These are phyloP conservation scores for Castor canadensis DNA, from an alignment of 2,113 vertebrate genomes.

Conservation along the genomic window DNA sequence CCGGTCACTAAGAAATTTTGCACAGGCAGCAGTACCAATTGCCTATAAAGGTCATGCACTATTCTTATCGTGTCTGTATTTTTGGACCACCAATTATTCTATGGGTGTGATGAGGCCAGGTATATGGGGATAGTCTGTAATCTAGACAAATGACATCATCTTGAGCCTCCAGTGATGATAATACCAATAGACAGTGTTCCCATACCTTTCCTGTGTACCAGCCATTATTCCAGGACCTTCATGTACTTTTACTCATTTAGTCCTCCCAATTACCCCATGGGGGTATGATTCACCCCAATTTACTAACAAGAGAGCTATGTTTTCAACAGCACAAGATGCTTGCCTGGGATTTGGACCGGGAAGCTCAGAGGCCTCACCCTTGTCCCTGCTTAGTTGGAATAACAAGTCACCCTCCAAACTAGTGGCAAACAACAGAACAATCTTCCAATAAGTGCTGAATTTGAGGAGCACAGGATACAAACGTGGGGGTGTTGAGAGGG, in stretches of 20 bases:
- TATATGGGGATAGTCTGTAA: neutral
- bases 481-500: neutral
- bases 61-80: neutral
- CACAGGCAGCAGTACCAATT: accelerated
- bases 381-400: neutral
- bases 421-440: neutral
- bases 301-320: neutral
- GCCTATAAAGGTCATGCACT: accelerated
- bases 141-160: neutral
- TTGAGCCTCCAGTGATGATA: neutral
- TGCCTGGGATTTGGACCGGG: neutral
- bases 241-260: neutral
- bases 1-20: neutral
- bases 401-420: neutral
- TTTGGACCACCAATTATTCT: neutral
- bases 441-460: neutral
- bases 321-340: neutral
- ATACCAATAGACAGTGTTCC: neutral
- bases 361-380: neutral
- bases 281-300: neutral
- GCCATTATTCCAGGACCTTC: neutral
- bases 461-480: accelerated
- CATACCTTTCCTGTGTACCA: neutral
- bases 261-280: neutral
- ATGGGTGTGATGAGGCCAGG: neutral